Conservation (phyloP, 1,140 invertebrate species). For the Drosophila ambigua region DNA sequence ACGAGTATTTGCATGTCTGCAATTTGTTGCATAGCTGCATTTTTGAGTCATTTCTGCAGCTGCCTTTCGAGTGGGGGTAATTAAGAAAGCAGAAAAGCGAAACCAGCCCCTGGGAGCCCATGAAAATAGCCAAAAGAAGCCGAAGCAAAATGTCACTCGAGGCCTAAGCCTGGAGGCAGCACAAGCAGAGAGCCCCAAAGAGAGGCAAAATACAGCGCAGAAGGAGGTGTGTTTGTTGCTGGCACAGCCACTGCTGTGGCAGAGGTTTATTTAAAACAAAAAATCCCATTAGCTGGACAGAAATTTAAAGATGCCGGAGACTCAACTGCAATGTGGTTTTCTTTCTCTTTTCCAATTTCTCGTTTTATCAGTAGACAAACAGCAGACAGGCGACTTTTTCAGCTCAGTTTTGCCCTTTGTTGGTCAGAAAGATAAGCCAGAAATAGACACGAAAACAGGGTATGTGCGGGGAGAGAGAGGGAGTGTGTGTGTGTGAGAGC, state of each 20-base stretch:
- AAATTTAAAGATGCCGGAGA: constrained; percentile 53
- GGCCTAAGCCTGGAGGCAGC: background rate
- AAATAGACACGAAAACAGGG: constrained; percentile 23
- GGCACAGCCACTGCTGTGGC: background rate
- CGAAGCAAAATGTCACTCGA: constrained; percentile 52
- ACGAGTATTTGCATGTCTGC: constrained; percentile 48
- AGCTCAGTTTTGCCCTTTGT: constrained; percentile 13
- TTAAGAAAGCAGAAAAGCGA: constrained; percentile 71
- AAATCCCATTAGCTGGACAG: constrained; percentile 58
- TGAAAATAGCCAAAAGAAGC: constrained; percentile 15
- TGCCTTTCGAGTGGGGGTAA: constrained; percentile 48
- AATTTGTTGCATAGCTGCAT: constrained; percentile 62
- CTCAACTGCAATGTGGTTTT: constrained; percentile 5
- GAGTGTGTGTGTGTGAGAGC: constrained; percentile 10
- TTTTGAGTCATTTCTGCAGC: constrained; percentile 52
- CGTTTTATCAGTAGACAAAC: constrained; percentile 59
- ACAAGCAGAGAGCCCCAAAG: constrained; percentile 36
- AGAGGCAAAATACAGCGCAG: constrained; percentile 10
- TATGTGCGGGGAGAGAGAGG: background rate
- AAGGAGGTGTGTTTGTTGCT: too few species aligned
- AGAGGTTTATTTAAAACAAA: constrained; percentile 25
- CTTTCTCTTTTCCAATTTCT: background rate
- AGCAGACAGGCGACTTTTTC: constrained; percentile 33
- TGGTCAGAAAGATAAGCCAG: constrained; percentile 58
- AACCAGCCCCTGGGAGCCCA: constrained; percentile 1